Evolutionary conservation across 2,113 vertebrate genomes (phyloP).

Genomic region (Saguinus imperator): DNA sequence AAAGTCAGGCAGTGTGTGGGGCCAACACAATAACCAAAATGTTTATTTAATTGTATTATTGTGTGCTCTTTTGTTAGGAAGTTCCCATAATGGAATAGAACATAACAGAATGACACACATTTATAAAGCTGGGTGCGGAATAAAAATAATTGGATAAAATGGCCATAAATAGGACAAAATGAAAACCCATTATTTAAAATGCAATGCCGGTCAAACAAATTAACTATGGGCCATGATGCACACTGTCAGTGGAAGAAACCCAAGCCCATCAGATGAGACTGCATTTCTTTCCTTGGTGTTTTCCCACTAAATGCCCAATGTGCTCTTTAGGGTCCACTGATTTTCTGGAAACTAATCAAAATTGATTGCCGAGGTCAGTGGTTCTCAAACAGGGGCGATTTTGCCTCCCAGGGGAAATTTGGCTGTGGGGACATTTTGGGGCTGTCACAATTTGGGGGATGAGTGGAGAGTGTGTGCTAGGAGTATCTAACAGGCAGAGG

Average conservation of each 20-base stretch:
- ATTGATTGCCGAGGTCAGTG: neutral
- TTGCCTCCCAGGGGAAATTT: neutral
- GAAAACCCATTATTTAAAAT: constrained; percentile 48
- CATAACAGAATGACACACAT: constrained; percentile 68
- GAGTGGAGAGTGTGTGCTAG: neutral
- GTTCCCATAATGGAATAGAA: constrained; percentile 52
- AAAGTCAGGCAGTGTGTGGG: constrained; percentile 39
- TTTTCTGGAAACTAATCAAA: constrained; percentile 46
- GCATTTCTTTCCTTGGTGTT: neutral
- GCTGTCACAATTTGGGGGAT: neutral
- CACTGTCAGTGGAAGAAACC: neutral
- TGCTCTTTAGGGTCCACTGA: neutral
- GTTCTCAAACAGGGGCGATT: neutral
- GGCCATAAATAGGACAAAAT: constrained; percentile 66
- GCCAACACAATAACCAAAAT: neutral
- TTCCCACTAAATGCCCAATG: neutral
- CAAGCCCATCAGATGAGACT: neutral
- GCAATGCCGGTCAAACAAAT: neutral
- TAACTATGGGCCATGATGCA: neutral
- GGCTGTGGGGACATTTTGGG: neutral
- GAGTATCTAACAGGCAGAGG: neutral
- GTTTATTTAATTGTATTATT: constrained; percentile 55
- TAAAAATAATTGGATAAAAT: constrained; percentile 75
- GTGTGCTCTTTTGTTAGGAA: constrained; percentile 57
- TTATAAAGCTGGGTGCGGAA: constrained; percentile 63